phyloP scores from a whole-genome alignment of 1,140 invertebrate genomes.

The Mya arenaria region DNA sequence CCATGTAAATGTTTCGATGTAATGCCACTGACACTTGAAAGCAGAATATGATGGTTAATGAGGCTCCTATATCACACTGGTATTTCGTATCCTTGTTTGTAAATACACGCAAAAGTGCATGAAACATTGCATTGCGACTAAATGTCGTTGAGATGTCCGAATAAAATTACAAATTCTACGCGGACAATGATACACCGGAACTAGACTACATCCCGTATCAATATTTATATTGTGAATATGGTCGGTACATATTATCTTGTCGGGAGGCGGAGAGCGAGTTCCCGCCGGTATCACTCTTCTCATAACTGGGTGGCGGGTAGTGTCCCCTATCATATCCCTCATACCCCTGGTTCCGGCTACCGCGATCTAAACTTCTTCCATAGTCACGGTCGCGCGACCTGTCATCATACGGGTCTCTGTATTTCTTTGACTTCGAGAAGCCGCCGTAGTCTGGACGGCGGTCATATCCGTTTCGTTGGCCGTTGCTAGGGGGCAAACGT shows the following conservation, averaged over 20 bases:
- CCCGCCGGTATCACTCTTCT: background rate
- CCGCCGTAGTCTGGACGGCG: background rate
- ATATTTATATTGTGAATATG: constrained; percentile 12
- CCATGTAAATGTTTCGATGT: too few species aligned
- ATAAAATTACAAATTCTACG: too few species aligned
- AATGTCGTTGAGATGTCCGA: too few species aligned
- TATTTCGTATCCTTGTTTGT: too few species aligned
- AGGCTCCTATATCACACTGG: too few species aligned
- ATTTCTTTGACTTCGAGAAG: constrained; percentile 44
- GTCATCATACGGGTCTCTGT: constrained; percentile 16
- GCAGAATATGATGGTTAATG: too few species aligned
- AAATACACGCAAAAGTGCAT: too few species aligned
- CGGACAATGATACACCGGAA: too few species aligned
- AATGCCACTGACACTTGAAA: too few species aligned
- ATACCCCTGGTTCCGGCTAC: background rate
- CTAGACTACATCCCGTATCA: too few species aligned
- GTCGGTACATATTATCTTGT: constrained; percentile 35
- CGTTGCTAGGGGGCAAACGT: background rate
- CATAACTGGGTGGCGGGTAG: background rate
- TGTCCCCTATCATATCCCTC: background rate
- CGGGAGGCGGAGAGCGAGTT: background rate
- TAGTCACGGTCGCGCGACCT: background rate
- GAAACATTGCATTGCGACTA: too few species aligned
- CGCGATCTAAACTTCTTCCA: background rate
- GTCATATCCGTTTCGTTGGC: background rate